These are phyloP conservation scores for Limnephilus auricula DNA, from an alignment of 2,888 invertebrate genomes.

Conservation along the genomic window DNA sequence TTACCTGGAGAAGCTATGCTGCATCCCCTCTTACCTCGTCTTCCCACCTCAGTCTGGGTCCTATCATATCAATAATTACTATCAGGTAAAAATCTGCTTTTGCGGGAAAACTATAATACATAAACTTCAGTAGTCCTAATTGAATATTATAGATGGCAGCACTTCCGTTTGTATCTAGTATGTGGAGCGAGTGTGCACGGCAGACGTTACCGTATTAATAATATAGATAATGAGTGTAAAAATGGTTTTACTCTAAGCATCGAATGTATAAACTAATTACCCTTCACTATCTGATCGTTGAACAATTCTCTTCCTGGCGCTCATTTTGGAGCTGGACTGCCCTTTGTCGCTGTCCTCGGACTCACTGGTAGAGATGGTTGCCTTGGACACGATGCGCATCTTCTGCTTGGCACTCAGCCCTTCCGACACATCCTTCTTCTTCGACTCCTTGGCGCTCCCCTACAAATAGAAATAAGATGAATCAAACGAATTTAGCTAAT, in stretches of 20 bases:
- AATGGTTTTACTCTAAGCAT: neutral
- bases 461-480: constrained; percentile 30
- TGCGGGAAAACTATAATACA: too few relatives aligned
- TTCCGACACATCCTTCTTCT: constrained; percentile 74
- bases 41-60: too few relatives aligned
- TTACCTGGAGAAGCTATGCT: too few relatives aligned
- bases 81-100: too few relatives aligned
- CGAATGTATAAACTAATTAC: constrained; percentile 67
- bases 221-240: neutral
- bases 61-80: too few relatives aligned
- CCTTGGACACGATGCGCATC: constrained; percentile 93
- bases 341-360: constrained; percentile 84
- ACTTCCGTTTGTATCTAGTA: too few relatives aligned
- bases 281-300: constrained; percentile 81
- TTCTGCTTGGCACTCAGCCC: constrained; percentile 91
- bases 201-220: too few relatives aligned
- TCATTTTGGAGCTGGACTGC: constrained; percentile 75
- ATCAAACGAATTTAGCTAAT: neutral
- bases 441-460: constrained; percentile 56
- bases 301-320: constrained; percentile 79
- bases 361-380: constrained; percentile 94
- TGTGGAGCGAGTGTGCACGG: too few relatives aligned
- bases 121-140: too few relatives aligned
- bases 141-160: too few relatives aligned
- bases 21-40: too few relatives aligned